These are phyloP conservation scores for Nomada flava DNA, from an alignment of 2,888 invertebrate genomes.

Conservation along the genomic window DNA sequence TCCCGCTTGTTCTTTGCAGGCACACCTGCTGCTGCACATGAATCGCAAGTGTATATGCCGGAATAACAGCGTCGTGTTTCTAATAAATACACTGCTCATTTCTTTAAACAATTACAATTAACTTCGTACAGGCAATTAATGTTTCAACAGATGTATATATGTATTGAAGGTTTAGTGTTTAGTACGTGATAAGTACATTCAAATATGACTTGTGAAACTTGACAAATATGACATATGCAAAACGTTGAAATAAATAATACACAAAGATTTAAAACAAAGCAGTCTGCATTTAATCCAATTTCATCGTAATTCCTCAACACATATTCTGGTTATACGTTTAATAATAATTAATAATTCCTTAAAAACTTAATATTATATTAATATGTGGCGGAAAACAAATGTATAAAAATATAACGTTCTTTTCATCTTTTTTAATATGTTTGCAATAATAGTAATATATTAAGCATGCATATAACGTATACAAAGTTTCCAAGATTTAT, in stretches of 20 bases:
- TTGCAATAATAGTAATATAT: neutral
- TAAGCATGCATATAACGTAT: neutral
- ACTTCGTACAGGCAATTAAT: neutral
- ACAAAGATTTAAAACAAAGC: neutral
- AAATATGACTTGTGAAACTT: neutral
- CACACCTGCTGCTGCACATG: conserved; percentile 35
- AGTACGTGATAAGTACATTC: neutral
- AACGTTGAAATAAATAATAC: neutral
- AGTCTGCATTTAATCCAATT: neutral
- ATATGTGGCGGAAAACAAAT: neutral
- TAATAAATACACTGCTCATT: conserved; percentile 11
- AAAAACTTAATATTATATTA: neutral
- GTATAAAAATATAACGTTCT: neutral
- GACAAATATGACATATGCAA: neutral
- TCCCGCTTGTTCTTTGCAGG: conserved; percentile 39
- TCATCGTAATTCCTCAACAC: neutral
- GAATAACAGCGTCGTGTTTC: conserved; percentile 6
- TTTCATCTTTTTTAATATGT: neutral
- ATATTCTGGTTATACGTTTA: neutral
- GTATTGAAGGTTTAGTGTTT: neutral
- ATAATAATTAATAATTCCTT: neutral
- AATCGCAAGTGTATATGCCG: neutral
- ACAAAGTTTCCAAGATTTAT: neutral
- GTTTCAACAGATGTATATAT: neutral
- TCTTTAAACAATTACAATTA: neutral